These are phyloP conservation scores for Thereva nobilitata DNA, from an alignment of 2,888 invertebrate genomes.

Conservation along the genomic window DNA sequence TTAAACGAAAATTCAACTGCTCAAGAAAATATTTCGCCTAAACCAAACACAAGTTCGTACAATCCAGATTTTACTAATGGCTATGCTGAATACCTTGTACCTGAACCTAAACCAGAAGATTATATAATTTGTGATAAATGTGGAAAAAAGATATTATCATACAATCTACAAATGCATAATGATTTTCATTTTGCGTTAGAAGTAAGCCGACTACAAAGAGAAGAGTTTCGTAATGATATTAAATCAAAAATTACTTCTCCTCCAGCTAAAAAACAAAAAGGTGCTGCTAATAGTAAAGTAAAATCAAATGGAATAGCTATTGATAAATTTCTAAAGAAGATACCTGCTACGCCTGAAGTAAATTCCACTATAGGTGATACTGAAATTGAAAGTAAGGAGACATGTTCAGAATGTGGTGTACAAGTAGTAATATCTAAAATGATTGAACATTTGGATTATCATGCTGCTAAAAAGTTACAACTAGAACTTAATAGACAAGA, in stretches of 20 bases:
- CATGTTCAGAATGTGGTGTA: conserved; percentile 73
- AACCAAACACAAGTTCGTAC: neutral
- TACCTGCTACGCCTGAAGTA: neutral
- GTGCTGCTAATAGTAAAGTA: conserved; percentile 39
- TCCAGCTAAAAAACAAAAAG: conserved; percentile 44
- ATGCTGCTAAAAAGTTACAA: conserved; percentile 77
- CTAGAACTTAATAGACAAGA: conserved; percentile 48
- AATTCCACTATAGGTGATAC: conserved; percentile 17
- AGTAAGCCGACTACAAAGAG: conserved; percentile 64
- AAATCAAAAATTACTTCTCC: conserved; percentile 44
- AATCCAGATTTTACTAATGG: conserved; percentile 34
- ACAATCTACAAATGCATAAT: conserved; percentile 66
- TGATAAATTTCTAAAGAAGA: conserved; percentile 40
- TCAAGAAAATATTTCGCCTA: neutral
- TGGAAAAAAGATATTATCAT: conserved; percentile 61
- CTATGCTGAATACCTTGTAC: conserved; percentile 52
- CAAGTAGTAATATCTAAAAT: conserved; percentile 65
- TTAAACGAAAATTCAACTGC: neutral
- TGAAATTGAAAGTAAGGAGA: conserved; percentile 53
- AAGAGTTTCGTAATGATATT: conserved; percentile 49
- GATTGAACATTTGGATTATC: conserved; percentile 80
- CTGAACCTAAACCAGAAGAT: conserved; percentile 46
- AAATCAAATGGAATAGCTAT: conserved; percentile 42
- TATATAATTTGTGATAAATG: conserved; percentile 67
- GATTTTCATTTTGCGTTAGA: conserved; percentile 76